A percentile compares a stretch with the other conserved stretches of the same genome.
Conservation (phyloP, 2,888 invertebrate species). For the Gari tellinella region DNA sequence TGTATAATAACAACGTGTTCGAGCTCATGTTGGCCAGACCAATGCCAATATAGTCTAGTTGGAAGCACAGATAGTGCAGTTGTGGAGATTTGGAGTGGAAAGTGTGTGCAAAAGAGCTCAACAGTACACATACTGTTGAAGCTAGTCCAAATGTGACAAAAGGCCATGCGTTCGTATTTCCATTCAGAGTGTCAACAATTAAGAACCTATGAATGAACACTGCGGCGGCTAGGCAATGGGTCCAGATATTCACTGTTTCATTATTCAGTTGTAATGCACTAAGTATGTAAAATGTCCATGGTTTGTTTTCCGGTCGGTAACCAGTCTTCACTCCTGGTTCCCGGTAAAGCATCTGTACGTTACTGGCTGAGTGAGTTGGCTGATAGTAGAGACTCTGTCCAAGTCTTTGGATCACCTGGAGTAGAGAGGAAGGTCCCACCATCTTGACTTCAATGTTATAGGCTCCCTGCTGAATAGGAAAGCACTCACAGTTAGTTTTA, state of each 20-base stretch:
- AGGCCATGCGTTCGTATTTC: constrained; percentile 37
- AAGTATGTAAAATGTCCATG: constrained; percentile 67
- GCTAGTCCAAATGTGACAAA: constrained; percentile 64
- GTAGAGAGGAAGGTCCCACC: too few relatives aligned
- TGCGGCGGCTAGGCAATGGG: constrained; percentile 55
- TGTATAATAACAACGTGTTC: constrained; percentile 62
- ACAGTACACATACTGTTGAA: constrained; percentile 47
- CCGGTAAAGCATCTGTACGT: constrained; percentile 45
- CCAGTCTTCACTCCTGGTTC: constrained; percentile 71
- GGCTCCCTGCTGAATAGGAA: too few relatives aligned
- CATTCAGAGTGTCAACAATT: background rate
- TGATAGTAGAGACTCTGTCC: background rate
- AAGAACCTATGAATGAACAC: too few relatives aligned
- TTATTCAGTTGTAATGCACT: constrained; percentile 75
- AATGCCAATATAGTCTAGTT: constrained; percentile 75
- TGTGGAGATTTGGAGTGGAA: constrained; percentile 70
- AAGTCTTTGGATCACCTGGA: too few relatives aligned
- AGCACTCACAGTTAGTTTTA: too few relatives aligned
- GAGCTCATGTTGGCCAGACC: constrained; percentile 68
- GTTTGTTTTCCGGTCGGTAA: constrained; percentile 62
- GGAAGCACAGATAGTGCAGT: constrained; percentile 73
- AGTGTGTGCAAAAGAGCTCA: constrained; percentile 71
- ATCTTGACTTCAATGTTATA: too few relatives aligned
- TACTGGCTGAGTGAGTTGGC: background rate
- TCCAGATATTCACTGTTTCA: constrained; percentile 77